Evolutionary conservation across 2,888 invertebrate genomes (phyloP).

Genomic region (Iphiclides podalirius): DNA sequence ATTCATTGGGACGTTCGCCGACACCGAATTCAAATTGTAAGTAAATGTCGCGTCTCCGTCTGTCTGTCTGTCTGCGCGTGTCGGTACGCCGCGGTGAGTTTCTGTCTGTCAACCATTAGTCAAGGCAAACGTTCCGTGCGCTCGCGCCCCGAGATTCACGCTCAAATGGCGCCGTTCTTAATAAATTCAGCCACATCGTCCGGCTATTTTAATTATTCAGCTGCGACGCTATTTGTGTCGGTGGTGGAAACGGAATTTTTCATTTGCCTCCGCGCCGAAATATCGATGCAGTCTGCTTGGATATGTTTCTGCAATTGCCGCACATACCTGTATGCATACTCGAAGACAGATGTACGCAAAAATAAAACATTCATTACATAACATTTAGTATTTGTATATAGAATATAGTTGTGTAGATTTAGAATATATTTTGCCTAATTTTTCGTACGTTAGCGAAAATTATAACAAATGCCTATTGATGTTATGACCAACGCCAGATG

Average conservation of each 20-base stretch:
- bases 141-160: slow-evolving; percentile 23
- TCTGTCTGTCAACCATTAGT: slow-evolving; percentile 37
- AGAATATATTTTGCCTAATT: too few species aligned
- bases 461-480: too few species aligned
- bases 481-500: too few species aligned
- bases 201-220: slow-evolving; percentile 5
- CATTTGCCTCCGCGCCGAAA: too few species aligned
- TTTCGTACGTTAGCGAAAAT: too few species aligned
- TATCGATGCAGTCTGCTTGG: too few species aligned
- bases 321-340: too few species aligned
- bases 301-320: too few species aligned
- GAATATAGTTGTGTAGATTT: too few species aligned
- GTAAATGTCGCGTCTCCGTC: slow-evolving; percentile 35
- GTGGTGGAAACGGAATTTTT: neutral
- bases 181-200: slow-evolving; percentile 9
- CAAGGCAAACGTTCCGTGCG: slow-evolving; percentile 46
- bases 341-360: too few species aligned
- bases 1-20: slow-evolving; percentile 42
- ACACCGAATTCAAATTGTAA: slow-evolving; percentile 38
- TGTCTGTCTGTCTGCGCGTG: slow-evolving; percentile 34
- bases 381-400: too few species aligned
- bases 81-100: neutral
- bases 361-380: too few species aligned
- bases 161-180: slow-evolving; percentile 12
- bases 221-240: neutral